Percentiles rank a stretch among this genome's conserved stretches.
Evolutionary conservation across 2,113 vertebrate genomes (phyloP).

Genomic region (Cettia cetti): DNA sequence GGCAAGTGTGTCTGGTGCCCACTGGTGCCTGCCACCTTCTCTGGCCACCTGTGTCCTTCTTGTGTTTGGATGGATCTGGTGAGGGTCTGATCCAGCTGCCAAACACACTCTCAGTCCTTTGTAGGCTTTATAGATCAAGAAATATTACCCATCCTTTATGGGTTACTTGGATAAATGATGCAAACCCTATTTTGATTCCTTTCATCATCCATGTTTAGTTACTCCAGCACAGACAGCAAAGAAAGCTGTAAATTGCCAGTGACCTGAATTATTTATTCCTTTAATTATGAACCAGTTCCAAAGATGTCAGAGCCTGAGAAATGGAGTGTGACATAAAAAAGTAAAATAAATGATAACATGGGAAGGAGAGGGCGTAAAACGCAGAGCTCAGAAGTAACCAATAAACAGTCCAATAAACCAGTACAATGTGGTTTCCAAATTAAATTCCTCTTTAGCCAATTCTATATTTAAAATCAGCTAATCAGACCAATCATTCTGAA

Average conservation of each 20-base stretch:
- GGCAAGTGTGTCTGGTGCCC: neutral
- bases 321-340: neutral
- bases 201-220: neutral
- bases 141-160: neutral
- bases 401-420: neutral
- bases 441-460: neutral
- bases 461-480: neutral
- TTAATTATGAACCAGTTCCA: conserved; percentile 35
- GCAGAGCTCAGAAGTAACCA: neutral
- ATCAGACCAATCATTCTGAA: neutral
- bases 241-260: conserved; percentile 29
- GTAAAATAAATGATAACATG: neutral
- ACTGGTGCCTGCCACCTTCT: neutral
- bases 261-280: conserved; percentile 39
- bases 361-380: neutral
- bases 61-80: neutral
- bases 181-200: neutral
- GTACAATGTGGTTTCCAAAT: neutral
- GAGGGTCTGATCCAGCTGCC: neutral
- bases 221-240: conserved; percentile 7
- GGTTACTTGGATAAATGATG: neutral
- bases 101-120: neutral
- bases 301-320: conserved; percentile 23
- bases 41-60: neutral
- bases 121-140: neutral